phyloP scores from a whole-genome alignment of 2,113 vertebrate species.

The Copsychus sechellarum region DNA sequence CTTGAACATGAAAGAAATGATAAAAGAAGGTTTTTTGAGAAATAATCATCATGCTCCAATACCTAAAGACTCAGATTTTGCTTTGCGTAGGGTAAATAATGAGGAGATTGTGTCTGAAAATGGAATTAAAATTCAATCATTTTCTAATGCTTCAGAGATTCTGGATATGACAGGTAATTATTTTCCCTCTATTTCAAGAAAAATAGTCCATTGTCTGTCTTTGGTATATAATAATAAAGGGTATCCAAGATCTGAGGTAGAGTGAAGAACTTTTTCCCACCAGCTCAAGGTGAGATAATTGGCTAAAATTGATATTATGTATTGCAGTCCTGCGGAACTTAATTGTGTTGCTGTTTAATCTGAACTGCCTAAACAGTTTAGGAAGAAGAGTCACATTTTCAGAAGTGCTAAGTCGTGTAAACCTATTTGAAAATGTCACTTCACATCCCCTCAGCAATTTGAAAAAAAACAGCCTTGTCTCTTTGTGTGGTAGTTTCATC shows the following conservation, averaged over 20 bases:
- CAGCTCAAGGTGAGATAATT: neutral
- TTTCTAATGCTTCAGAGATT: constrained; percentile 74
- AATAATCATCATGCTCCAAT: constrained; percentile 49
- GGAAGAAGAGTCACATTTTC: neutral
- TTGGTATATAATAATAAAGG: neutral
- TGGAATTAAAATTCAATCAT: constrained; percentile 75
- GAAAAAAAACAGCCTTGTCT: neutral
- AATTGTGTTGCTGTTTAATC: neutral
- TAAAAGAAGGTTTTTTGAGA: constrained; percentile 62
- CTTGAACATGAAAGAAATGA: constrained; percentile 64
- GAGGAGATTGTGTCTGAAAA: constrained; percentile 64
- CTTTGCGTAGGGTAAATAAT: constrained; percentile 55
- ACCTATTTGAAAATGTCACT: neutral
- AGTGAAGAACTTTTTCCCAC: neutral
- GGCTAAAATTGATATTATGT: neutral
- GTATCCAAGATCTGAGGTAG: neutral
- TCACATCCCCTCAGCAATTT: neutral
- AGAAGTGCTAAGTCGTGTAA: neutral
- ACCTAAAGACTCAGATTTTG: constrained; percentile 62
- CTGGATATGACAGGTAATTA: constrained; percentile 82
- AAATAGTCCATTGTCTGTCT: neutral
- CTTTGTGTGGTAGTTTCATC: neutral
- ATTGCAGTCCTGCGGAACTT: neutral
- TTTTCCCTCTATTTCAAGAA: constrained; percentile 49
- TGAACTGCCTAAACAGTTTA: neutral